Evolutionary conservation across 2,797 vertebrate species (phyloP).

Genomic region (Sciurus carolinensis): DNA sequence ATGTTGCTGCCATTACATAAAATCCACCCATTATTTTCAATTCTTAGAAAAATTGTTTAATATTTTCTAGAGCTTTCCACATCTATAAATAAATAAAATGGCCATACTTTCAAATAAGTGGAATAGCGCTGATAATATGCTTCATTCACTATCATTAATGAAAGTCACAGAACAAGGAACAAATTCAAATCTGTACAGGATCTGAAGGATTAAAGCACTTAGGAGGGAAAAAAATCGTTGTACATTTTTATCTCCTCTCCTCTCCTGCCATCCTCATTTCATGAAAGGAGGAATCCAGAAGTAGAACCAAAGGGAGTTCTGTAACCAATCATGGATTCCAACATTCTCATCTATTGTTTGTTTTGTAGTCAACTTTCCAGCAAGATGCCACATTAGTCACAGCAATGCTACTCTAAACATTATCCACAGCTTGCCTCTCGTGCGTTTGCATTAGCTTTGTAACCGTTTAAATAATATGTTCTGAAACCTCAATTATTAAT

Average conservation of each 20-base stretch:
- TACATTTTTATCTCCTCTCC: constrained; percentile 19
- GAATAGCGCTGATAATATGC: neutral
- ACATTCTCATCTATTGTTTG: constrained; percentile 51
- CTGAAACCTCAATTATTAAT: constrained; percentile 78
- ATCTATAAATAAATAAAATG: constrained; percentile 61
- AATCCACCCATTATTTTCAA: constrained; percentile 71
- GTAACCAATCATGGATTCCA: constrained; percentile 47
- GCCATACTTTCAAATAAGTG: constrained; percentile 62
- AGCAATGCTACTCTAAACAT: constrained; percentile 71
- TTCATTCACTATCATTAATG: constrained; percentile 5
- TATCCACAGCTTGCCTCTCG: constrained; percentile 72
- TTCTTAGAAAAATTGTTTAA: constrained; percentile 45
- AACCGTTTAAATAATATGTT: constrained; percentile 81
- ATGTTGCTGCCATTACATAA: constrained; percentile 58
- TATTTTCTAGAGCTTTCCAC: constrained; percentile 46
- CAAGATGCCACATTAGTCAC: constrained; percentile 80
- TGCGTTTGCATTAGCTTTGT: constrained; percentile 80
- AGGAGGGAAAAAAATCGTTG: neutral
- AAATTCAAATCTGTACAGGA: neutral
- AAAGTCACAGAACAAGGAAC: constrained; percentile 31
- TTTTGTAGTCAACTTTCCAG: constrained; percentile 78
- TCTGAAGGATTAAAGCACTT: constrained; percentile 21
- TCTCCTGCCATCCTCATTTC: neutral
- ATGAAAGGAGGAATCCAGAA: constrained; percentile 57
- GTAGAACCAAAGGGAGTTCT: constrained; percentile 64